Conservation (phyloP, 2,888 invertebrate genomes). For the Caenorhabditis sp. region DNA sequence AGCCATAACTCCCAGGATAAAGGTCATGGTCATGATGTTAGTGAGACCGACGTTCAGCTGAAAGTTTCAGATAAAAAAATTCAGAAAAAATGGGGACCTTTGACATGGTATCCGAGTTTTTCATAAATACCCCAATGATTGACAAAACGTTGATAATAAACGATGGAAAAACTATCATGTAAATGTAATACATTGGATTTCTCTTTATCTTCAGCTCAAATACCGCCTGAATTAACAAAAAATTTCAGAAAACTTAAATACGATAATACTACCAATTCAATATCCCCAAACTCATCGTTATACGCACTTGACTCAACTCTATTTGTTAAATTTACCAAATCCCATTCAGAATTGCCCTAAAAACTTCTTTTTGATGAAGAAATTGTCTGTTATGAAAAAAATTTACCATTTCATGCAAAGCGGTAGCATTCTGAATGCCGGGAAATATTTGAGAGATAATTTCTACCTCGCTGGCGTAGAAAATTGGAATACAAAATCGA, state of each 20-base stretch:
- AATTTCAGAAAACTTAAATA: constrained; percentile 54
- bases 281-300: constrained; percentile 10
- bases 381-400: background rate
- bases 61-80: background rate
- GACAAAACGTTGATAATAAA: constrained; percentile 56
- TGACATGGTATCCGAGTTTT: constrained; percentile 55
- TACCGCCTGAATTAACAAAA: too few species aligned
- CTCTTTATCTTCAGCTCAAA: constrained; percentile 49
- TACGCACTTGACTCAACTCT: constrained; percentile 18
- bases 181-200: constrained; percentile 58
- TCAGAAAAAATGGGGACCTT: too few species aligned
- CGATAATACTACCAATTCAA: constrained; percentile 30
- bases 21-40: constrained; percentile 65
- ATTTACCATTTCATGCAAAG: constrained; percentile 24
- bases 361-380: background rate
- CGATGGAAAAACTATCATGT: constrained; percentile 63
- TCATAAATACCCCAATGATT: constrained; percentile 52
- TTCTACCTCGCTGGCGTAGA: constrained; percentile 22
- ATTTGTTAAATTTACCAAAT: constrained; percentile 29
- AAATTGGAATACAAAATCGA: constrained; percentile 37
- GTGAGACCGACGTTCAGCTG: constrained; percentile 58
- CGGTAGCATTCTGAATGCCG: constrained; percentile 14
- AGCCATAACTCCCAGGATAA: constrained; percentile 62
- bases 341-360: constrained; percentile 63
- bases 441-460: constrained; percentile 35